phyloP scores from a whole-genome alignment of 2,113 vertebrate genomes.

The Romanogobio albipinnatus region DNA sequence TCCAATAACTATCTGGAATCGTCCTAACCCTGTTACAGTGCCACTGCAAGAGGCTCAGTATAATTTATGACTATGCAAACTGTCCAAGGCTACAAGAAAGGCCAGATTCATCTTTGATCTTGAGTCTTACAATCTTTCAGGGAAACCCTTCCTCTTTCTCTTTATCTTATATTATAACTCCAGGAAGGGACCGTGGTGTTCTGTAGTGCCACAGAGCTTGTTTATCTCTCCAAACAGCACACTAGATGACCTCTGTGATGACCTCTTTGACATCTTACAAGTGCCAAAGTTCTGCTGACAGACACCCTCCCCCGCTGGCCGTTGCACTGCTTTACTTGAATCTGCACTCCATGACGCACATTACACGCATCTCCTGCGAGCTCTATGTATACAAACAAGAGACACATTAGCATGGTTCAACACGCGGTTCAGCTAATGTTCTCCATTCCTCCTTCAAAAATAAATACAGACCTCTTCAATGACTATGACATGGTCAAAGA shows the following conservation, averaged over 20 bases:
- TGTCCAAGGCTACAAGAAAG: not conserved
- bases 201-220: not conserved
- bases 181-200: slow-evolving; percentile 17
- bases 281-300: not conserved
- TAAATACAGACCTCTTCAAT: not conserved
- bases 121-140: not conserved
- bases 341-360: not conserved
- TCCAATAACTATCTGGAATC: not conserved
- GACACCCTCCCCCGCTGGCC: not conserved
- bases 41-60: not conserved
- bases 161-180: not conserved
- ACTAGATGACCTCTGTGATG: slow-evolving; percentile 1
- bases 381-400: not conserved
- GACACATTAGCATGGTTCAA: not conserved
- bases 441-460: not conserved
- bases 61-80: not conserved
- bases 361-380: not conserved
- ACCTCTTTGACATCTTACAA: not conserved
- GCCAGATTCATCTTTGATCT: not conserved
- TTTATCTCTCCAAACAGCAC: not conserved
- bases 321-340: not conserved
- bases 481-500: not conserved
- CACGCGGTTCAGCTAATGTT: not conserved
- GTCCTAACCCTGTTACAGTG: too few species aligned
- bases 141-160: not conserved